Evolutionary conservation across 2,888 invertebrate species (phyloP).

Genomic region (Drosophila setosimentum): DNA sequence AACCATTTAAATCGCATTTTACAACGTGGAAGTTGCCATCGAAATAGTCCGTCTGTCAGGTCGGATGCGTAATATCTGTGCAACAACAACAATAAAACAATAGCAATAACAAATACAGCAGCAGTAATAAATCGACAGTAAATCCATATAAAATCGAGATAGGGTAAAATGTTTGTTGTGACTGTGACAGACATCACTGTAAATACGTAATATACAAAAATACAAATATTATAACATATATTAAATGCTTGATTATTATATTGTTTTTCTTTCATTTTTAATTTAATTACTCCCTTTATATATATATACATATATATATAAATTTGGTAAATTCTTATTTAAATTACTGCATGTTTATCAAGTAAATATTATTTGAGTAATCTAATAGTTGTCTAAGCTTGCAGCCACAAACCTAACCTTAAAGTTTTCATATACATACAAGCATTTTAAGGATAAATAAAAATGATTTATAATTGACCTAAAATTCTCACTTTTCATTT

Average conservation of each 20-base stretch:
- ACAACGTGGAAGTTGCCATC: conserved; percentile 31
- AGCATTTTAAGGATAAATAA: neutral
- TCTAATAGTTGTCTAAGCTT: no score
- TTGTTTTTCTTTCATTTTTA: no score
- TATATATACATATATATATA: no score
- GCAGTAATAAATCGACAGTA: conserved; percentile 61
- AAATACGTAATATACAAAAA: conserved; percentile 1
- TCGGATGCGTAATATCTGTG: conserved; percentile 51
- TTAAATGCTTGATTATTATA: no score
- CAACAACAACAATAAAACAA: conserved; percentile 20
- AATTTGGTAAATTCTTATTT: no score
- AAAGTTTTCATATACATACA: neutral
- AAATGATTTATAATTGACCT: neutral
- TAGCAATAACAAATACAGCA: conserved; percentile 30
- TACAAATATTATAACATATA: no score
- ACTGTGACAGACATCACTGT: conserved; percentile 31
- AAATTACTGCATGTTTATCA: no score
- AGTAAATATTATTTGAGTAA: no score
- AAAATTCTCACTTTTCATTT: neutral
- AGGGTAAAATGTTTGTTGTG: conserved; percentile 6
- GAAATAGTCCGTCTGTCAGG: conserved; percentile 44
- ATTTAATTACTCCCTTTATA: no score
- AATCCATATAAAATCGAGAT: conserved; percentile 40
- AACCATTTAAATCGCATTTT: conserved; percentile 60
- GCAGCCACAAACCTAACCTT: no score